These are phyloP conservation scores for Acleris cristana DNA, from an alignment of 2,888 invertebrate species.

Conservation along the genomic window DNA sequence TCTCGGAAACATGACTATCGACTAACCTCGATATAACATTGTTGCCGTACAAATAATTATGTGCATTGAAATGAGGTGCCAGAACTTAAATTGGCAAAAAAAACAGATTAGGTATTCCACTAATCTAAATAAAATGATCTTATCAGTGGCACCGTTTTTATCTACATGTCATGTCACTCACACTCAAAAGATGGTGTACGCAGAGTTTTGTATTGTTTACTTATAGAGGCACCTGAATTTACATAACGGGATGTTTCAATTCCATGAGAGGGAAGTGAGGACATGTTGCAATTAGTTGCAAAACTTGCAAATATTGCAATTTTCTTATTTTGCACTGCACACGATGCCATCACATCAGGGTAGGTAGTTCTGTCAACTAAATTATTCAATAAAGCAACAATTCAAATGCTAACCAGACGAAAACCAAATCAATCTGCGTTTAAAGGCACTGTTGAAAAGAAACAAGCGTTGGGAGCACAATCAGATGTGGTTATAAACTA, in stretches of 20 bases:
- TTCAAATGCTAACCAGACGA: neutral
- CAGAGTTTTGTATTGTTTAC: constrained; percentile 15
- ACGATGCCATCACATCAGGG: neutral
- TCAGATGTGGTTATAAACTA: too few relatives aligned
- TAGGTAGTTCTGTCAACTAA: neutral
- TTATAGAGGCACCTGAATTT: constrained; percentile 3
- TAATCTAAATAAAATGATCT: constrained; percentile 17
- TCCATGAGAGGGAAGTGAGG: constrained; percentile 8
- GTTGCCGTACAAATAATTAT: neutral
- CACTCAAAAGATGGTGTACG: constrained; percentile 13
- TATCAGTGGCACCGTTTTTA: constrained; percentile 15
- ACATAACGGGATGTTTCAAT: constrained; percentile 13
- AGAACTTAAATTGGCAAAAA: neutral
- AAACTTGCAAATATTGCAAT: neutral
- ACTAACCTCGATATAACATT: neutral
- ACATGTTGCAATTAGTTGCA: constrained; percentile 2
- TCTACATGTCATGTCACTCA: constrained; percentile 21
- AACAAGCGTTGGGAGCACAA: too few relatives aligned
- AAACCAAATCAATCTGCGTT: too few relatives aligned
- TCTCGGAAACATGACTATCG: constrained; percentile 2
- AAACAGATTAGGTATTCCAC: constrained; percentile 6
- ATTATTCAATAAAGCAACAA: neutral
- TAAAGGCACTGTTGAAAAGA: too few relatives aligned
- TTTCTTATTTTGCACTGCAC: neutral
- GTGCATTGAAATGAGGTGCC: neutral